These are phyloP conservation scores for Diachasmimorpha longicaudata DNA, from an alignment of 1,140 invertebrate genomes.

Conservation along the genomic window DNA sequence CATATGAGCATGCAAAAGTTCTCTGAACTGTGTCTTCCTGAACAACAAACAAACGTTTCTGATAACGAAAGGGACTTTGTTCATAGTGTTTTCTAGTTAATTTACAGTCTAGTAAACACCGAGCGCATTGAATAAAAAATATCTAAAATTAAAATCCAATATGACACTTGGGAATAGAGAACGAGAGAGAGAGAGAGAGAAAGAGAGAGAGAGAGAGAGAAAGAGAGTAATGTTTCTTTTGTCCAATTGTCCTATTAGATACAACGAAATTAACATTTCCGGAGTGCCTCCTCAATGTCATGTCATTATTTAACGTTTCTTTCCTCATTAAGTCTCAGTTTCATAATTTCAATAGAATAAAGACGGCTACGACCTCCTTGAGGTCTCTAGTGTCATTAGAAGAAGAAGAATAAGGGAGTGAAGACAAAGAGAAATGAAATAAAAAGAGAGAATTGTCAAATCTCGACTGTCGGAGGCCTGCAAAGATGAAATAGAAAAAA, in stretches of 20 bases:
- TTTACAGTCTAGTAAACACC: neutral
- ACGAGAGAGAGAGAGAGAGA: too few relatives aligned
- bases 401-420: neutral
- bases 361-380: neutral
- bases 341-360: constrained; percentile 1
- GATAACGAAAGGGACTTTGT: neutral
- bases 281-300: neutral
- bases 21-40: neutral
- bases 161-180: neutral
- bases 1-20: constrained; percentile 15
- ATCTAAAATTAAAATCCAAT: neutral
- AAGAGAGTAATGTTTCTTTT: neutral
- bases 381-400: constrained; percentile 8
- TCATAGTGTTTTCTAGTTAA: neutral
- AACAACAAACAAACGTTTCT: neutral
- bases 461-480: neutral
- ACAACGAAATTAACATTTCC: neutral
- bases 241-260: constrained; percentile 1
- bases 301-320: constrained; percentile 1
- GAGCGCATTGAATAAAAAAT: constrained; percentile 4
- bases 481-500: neutral
- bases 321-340: neutral
- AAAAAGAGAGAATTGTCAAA: neutral
- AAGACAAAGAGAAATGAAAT: neutral
- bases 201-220: too few relatives aligned